A percentile compares a stretch with the other conserved stretches of the same genome.
phyloP scores from a whole-genome alignment of 2,113 vertebrate genomes.

The Nesoenas mayeri region DNA sequence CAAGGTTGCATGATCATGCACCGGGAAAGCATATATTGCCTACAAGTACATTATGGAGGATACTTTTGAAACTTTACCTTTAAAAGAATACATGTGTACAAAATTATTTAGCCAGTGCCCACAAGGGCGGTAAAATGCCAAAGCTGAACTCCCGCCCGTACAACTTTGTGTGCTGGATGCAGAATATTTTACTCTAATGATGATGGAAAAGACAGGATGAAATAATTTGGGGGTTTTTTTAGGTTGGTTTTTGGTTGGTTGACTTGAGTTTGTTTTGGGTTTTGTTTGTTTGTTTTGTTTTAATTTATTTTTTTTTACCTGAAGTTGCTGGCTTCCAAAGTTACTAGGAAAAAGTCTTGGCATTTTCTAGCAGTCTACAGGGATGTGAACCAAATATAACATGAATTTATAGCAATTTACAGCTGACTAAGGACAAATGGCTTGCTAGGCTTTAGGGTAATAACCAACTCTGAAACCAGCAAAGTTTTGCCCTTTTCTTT shows the following conservation, averaged over 20 bases:
- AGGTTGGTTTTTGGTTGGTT: background rate
- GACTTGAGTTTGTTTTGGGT: no score
- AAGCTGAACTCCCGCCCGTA: background rate
- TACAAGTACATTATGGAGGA: background rate
- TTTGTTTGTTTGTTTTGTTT: background rate
- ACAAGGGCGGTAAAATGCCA: background rate
- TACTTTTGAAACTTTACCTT: background rate
- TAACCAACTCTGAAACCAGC: background rate
- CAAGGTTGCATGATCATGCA: background rate
- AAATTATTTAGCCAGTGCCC: background rate
- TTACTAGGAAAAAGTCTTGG: background rate
- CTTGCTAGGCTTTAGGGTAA: background rate
- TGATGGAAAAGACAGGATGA: background rate
- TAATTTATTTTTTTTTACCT: background rate
- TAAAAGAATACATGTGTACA: background rate
- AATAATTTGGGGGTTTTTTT: background rate
- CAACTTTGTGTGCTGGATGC: background rate
- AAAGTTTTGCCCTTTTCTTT: background rate
- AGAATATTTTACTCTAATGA: background rate
- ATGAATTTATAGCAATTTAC: background rate
- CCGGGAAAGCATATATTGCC: conserved; percentile 22
- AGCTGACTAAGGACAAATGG: background rate
- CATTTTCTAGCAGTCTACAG: background rate
- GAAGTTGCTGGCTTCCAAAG: background rate
- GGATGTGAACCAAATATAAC: conserved; percentile 23